Conservation (phyloP, 2,888 invertebrate species). For the Hirtodrosophila duncani region DNA sequence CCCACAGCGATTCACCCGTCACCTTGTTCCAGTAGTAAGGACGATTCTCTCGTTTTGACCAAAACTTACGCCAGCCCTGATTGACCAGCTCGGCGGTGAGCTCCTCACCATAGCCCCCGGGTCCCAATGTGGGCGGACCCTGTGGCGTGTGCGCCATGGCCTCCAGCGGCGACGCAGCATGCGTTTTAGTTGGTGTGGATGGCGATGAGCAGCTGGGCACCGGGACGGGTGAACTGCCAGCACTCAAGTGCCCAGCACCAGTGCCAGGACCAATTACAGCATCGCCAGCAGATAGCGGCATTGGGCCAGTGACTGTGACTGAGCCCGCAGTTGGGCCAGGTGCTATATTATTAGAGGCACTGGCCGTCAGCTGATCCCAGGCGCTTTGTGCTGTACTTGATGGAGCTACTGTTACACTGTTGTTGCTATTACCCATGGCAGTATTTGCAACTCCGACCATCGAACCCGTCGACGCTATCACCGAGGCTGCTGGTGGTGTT, state of each 20-base stretch:
- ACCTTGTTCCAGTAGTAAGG: constrained; percentile 98
- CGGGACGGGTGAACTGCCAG: constrained; percentile 71
- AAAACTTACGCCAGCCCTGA: constrained; percentile 97
- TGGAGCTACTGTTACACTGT: too few relatives aligned
- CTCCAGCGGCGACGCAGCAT: constrained; percentile 71
- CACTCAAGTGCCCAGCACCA: constrained; percentile 38
- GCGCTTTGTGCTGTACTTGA: constrained; percentile 71
- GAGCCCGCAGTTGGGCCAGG: constrained; percentile 43
- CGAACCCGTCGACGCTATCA: constrained; percentile 69
- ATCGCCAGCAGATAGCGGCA: constrained; percentile 11
- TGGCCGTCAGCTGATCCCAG: constrained; percentile 78
- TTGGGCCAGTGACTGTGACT: constrained; percentile 19
- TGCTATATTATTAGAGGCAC: constrained; percentile 56
- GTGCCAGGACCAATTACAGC: neutral
- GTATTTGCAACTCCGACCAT: constrained; percentile 1
- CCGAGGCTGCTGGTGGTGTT: constrained; percentile 64
- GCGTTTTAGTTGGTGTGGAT: constrained; percentile 75
- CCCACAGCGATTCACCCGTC: constrained; percentile 98
- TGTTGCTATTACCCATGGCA: constrained; percentile 1
- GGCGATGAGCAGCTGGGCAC: constrained; percentile 75
- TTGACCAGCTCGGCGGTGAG: constrained; percentile 80
- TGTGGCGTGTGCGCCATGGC: constrained; percentile 77
- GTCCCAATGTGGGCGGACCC: constrained; percentile 71
- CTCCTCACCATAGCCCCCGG: constrained; percentile 76
- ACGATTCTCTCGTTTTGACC: constrained; percentile 96